Base-by-base conservation (phyloP, 1,140 invertebrate species). In the Charaxes varanes region DNA sequence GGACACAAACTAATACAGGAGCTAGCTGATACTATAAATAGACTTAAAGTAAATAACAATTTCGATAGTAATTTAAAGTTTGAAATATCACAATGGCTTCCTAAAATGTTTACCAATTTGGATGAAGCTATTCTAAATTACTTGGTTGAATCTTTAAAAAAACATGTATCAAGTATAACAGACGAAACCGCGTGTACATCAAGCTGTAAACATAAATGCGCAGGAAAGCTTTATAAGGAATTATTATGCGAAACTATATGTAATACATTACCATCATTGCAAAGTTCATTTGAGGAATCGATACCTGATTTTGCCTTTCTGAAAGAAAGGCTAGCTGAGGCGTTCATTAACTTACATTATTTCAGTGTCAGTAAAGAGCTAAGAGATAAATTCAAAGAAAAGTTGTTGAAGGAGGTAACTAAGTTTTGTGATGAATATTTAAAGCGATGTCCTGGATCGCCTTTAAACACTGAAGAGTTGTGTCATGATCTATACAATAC, bases 351-450 rank as follows among this genome's bases (percentile, higher is more conserved):
- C 15, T 10, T 44, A n/a, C 26, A 36, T 24, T 23, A 30, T 19
- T 30, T 30, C n/a, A 19, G 18, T 30, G 18, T 23, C 1, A 27
- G 36, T 14, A 10, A 21, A 2, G 27, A 23, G 6, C 3, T 15
- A 3, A 18, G 26, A 13, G 12, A 16, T n/a, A 21, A 44, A 23
- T 36, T 23, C 2, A 36, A 27, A 19, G 17, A 15, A 3, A 44
- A 44, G 12, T 36, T 44, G 10, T 34, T n/a, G 16, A 10, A 23
- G n/a, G 41, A 17, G 23, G 27, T 44, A 0, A 31, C 10, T 23
- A 36, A 30, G 17, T 44, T 44, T 31, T 44, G 41, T 18, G 8
- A 44, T 23, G 41, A 36, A 16, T 44, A 37, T 31, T 31, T 44
- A 31, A 17, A 36, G n/a, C 13, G 15, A n/a, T 7, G 16, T 10